These are phyloP conservation scores for Acronicta psi DNA, from an alignment of 2,888 invertebrate species.

Conservation along the genomic window DNA sequence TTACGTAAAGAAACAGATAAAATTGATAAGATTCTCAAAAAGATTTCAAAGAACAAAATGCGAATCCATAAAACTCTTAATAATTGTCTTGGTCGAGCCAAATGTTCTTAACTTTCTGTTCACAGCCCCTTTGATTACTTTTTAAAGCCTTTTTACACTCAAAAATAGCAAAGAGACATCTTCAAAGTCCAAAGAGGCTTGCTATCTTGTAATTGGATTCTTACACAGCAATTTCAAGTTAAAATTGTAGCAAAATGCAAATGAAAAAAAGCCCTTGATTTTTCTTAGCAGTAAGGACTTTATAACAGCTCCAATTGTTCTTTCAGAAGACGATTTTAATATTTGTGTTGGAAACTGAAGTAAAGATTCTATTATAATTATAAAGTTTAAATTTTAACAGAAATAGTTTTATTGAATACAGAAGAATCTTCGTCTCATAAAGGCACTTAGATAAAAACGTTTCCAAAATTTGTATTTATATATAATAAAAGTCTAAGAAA, in stretches of 20 bases:
- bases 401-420: too few species aligned
- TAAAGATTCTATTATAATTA: background rate
- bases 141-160: slow-evolving; percentile 79
- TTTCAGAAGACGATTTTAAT: slow-evolving; percentile 41
- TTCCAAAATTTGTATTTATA: too few species aligned
- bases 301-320: slow-evolving; percentile 64
- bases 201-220: slow-evolving; percentile 80
- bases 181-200: slow-evolving; percentile 70
- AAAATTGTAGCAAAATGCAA: slow-evolving; percentile 72
- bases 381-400: background rate
- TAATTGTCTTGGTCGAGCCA: slow-evolving; percentile 75
- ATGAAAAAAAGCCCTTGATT: slow-evolving; percentile 63
- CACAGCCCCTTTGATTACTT: slow-evolving; percentile 83
- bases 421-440: too few species aligned
- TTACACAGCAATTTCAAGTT: slow-evolving; percentile 71
- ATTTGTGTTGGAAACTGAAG: background rate
- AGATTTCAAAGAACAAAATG: slow-evolving; percentile 76
- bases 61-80: slow-evolving; percentile 80
- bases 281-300: slow-evolving; percentile 41
- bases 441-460: too few species aligned
- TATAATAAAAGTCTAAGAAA: too few species aligned
- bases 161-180: slow-evolving; percentile 77
- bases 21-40: slow-evolving; percentile 57
- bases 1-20: slow-evolving; percentile 36
- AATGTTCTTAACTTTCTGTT: slow-evolving; percentile 77